A percentile compares a stretch with the other conserved stretches of the same genome.
Evolutionary conservation across 2,113 vertebrate species (phyloP).

Genomic region (Pteronura brasiliensis): DNA sequence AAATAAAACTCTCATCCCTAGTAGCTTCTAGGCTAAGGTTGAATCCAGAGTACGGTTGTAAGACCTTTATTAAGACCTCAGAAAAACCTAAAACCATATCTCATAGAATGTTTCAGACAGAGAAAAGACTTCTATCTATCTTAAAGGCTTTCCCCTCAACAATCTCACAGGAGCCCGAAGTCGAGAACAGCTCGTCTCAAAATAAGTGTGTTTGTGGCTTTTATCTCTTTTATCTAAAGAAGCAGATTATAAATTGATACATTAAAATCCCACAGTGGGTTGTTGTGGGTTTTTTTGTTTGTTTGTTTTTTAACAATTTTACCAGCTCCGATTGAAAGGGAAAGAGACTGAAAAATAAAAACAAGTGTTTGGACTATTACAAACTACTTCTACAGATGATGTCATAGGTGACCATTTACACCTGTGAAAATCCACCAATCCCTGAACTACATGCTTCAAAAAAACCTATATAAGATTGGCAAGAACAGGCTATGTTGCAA

Average conservation of each 20-base stretch:
- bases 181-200: background rate
- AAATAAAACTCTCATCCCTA: background rate
- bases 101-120: background rate
- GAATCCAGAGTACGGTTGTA: background rate
- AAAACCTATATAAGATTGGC: background rate
- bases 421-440: background rate
- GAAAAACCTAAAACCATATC: background rate
- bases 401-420: background rate
- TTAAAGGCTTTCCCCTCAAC: background rate
- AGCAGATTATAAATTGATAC: background rate
- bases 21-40: background rate
- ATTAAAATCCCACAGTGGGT: background rate
- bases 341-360: background rate
- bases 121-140: background rate
- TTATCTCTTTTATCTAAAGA: background rate
- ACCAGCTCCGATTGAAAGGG: background rate
- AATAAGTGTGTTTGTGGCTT: background rate
- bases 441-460: background rate
- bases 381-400: background rate
- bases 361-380: background rate
- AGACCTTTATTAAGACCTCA: background rate
- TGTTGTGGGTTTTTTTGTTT: background rate
- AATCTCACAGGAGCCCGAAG: background rate
- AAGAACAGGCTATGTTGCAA: background rate
- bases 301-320: background rate